phyloP scores from a whole-genome alignment of 1,140 invertebrate genomes.

The Gryllus bimaculatus region DNA sequence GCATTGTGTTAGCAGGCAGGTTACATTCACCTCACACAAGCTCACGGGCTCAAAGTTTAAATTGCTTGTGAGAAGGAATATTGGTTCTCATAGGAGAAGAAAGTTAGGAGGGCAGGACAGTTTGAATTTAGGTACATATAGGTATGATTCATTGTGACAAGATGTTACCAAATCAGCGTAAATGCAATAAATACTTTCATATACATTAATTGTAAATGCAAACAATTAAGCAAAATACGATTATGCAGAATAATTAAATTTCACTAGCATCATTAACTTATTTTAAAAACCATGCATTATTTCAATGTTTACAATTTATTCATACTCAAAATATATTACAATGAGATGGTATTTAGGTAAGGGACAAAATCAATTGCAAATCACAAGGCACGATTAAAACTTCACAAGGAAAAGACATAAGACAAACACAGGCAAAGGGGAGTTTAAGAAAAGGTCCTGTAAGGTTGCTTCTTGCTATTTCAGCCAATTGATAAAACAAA shows the following conservation, averaged over 20 bases:
- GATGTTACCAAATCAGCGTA: not conserved
- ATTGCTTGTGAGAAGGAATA: no score
- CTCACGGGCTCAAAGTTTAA: not conserved
- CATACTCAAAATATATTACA: no score
- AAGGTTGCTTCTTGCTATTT: no score
- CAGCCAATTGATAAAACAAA: no score
- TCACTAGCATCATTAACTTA: not conserved
- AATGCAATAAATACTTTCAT: not conserved
- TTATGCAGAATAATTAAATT: not conserved
- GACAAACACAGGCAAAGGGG: no score
- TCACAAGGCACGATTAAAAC: no score
- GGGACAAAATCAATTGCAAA: no score
- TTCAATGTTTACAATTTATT: not conserved
- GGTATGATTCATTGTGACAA: not conserved
- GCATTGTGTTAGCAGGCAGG: not conserved
- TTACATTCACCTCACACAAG: not conserved
- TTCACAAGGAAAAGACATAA: no score
- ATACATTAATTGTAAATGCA: not conserved
- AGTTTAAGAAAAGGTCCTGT: no score
- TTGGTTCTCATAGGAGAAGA: not conserved
- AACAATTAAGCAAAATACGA: not conserved
- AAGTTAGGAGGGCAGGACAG: not conserved
- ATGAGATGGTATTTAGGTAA: no score
- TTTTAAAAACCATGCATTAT: not conserved
- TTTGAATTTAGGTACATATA: not conserved